Evolutionary conservation across 2,797 vertebrate species (phyloP).

Genomic region (Odontamblyopus lacepedii): DNA sequence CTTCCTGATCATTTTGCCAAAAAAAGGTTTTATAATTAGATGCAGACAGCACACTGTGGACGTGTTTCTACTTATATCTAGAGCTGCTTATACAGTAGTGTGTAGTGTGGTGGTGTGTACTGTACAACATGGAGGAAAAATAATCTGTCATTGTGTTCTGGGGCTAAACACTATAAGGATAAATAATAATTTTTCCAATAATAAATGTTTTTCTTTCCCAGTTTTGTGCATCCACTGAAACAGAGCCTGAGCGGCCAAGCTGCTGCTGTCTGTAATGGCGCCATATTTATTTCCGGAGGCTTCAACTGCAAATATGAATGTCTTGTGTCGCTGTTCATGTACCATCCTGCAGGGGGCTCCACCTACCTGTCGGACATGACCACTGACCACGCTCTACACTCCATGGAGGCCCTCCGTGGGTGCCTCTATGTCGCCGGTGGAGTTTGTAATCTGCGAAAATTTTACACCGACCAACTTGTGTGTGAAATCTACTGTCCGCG

Average conservation of each 20-base stretch:
- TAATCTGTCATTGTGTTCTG: no score
- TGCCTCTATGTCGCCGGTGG: slow-evolving; percentile 73
- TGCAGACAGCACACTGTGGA: no score
- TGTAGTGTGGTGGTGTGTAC: no score
- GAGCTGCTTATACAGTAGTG: no score
- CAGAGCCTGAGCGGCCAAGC: slow-evolving; percentile 75
- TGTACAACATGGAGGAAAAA: no score
- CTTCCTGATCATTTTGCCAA: no score
- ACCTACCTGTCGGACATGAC: slow-evolving; percentile 71
- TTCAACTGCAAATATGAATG: slow-evolving; percentile 75
- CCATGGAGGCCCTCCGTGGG: slow-evolving; percentile 73
- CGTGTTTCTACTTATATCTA: no score
- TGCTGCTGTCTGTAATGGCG: slow-evolving; percentile 39
- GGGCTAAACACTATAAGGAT: no score
- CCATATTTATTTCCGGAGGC: slow-evolving; percentile 79
- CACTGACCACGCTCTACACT: slow-evolving; percentile 75
- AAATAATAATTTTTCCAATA: background rate
- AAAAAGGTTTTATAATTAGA: no score
- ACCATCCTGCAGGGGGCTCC: slow-evolving; percentile 72
- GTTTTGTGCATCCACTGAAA: slow-evolving; percentile 67
- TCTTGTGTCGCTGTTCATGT: slow-evolving; percentile 71
- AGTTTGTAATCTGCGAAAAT: slow-evolving; percentile 67
- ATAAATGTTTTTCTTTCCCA: slow-evolving; percentile 28
- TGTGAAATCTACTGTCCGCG: slow-evolving; percentile 73
- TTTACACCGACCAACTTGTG: slow-evolving; percentile 73